Conservation (phyloP, 2,113 vertebrate species). For the Bettongia penicillata region DNA sequence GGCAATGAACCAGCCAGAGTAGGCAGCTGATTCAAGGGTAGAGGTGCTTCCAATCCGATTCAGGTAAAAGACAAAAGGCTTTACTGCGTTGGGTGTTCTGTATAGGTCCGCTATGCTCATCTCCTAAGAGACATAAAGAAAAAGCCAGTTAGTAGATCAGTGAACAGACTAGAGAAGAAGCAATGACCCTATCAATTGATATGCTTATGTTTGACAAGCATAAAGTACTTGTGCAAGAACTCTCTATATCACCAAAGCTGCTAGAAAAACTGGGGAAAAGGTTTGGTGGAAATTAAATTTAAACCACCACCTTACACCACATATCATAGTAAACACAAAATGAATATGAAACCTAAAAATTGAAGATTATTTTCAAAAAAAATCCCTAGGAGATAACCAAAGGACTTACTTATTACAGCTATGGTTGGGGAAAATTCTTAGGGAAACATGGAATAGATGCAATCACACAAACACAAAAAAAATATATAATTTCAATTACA, state of each 20-base stretch:
- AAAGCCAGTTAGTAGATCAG: background rate
- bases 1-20: constrained; percentile 40
- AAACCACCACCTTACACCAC: background rate
- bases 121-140: constrained; percentile 16
- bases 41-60: background rate
- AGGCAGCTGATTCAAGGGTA: constrained; percentile 62
- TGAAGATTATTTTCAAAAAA: background rate
- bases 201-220: background rate
- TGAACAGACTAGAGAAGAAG: background rate
- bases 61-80: constrained; percentile 62
- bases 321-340: too few relatives aligned
- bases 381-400: background rate
- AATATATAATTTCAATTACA: background rate
- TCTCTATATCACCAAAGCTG: background rate
- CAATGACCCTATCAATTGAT: background rate
- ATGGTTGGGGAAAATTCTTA: background rate
- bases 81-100: background rate
- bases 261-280: background rate
- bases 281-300: background rate
- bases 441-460: background rate
- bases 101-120: constrained; percentile 51
- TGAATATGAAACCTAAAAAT: background rate
- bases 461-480: background rate
- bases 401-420: background rate
- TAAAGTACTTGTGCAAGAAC: background rate